Percentiles rank a stretch among this genome's conserved stretches.
Conservation (phyloP, 2,888 invertebrate species). For the Melolontha melolontha region DNA sequence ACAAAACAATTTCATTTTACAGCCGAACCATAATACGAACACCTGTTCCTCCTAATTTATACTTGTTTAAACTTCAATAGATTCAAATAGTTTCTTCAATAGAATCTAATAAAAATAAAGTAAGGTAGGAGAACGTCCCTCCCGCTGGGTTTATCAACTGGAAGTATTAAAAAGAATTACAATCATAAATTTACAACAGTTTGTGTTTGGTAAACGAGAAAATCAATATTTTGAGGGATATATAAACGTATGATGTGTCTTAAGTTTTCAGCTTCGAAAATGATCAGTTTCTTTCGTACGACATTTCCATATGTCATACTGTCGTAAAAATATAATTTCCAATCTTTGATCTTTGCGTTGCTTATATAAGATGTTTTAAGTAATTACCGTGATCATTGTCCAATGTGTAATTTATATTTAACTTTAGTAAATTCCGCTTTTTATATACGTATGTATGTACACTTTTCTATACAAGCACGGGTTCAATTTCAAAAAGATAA, state of each 20-base stretch:
- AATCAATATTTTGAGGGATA: constrained; percentile 17
- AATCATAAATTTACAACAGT: constrained; percentile 22
- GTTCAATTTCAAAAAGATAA: constrained; percentile 1
- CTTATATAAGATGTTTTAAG: neutral
- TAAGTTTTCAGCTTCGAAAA: constrained; percentile 16
- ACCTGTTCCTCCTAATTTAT: too few species aligned
- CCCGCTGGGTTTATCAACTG: constrained; percentile 18
- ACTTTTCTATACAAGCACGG: constrained; percentile 1
- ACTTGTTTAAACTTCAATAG: too few species aligned
- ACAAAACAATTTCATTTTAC: too few species aligned
- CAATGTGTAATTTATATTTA: constrained; percentile 16
- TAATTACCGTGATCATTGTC: constrained; percentile 14
- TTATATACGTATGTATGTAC: constrained; percentile 8
- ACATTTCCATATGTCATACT: constrained; percentile 12
- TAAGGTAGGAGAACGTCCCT: neutral
- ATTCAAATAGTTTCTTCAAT: neutral
- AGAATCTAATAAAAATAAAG: constrained; percentile 6
- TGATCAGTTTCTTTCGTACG: constrained; percentile 14
- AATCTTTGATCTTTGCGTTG: constrained; percentile 16
- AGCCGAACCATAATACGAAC: too few species aligned
- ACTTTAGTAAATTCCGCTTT: constrained; percentile 18
- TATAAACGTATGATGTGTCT: neutral
- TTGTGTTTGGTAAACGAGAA: neutral
- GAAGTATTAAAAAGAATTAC: constrained; percentile 9
- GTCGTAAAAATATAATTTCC: neutral